Evolutionary conservation across 1,140 invertebrate species (phyloP).

Genomic region (Anagrus nilaparvatae): DNA sequence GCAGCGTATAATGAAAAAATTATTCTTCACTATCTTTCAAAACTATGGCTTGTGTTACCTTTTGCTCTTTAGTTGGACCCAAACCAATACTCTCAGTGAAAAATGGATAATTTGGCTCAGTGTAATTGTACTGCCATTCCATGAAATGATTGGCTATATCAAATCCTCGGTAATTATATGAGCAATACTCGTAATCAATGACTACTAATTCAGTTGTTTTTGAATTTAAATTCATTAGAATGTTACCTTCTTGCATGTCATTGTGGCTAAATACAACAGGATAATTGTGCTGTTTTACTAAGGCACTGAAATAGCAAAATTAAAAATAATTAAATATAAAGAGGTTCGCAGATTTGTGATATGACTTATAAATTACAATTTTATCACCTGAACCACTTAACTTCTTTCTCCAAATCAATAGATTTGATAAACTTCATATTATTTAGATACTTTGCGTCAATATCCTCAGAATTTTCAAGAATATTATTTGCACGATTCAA

Average conservation of each 20-base stretch:
- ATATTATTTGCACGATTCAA: conserved; percentile 42
- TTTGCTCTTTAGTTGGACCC: conserved; percentile 67
- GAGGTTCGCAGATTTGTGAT: background rate
- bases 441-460: conserved; percentile 25
- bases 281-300: conserved; percentile 46
- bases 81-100: conserved; percentile 56
- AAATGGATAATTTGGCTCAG: conserved; percentile 62
- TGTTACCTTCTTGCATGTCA: conserved; percentile 89
- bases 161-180: conserved; percentile 87
- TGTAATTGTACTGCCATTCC: conserved; percentile 91
- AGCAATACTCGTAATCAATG: conserved; percentile 90
- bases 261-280: conserved; percentile 96
- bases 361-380: no score
- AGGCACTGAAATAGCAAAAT: conserved; percentile 19
- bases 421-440: conserved; percentile 28
- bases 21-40: conserved; percentile 16
- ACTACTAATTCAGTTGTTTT: conserved; percentile 57
- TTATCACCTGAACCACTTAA: conserved; percentile 35
- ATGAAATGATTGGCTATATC: conserved; percentile 94
- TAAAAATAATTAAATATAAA: conserved; percentile 2
- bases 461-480: conserved; percentile 28
- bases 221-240: conserved; percentile 47
- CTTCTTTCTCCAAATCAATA: conserved; percentile 29
- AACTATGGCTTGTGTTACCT: conserved; percentile 48
- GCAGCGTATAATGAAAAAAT: no score